phyloP scores from a whole-genome alignment of 53 echinoderm and acorn worm genomes.

The Paracentrotus lividus region DNA sequence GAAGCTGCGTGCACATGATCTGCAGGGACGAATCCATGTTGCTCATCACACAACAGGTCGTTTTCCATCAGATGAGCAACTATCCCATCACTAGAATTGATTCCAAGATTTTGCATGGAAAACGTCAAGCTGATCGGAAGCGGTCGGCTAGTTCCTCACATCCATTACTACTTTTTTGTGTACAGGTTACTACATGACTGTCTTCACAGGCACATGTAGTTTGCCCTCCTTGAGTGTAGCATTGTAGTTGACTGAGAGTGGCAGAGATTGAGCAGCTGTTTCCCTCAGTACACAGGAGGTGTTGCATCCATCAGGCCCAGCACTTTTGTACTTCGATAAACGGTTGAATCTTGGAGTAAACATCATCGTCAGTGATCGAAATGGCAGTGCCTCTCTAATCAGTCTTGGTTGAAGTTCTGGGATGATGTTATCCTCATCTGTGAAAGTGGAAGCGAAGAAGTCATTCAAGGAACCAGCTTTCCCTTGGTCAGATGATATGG shows the following conservation, averaged over 20 bases:
- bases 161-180: no score
- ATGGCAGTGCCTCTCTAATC: background rate
- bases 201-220: no score
- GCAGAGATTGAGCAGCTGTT: no score
- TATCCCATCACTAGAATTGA: conserved; percentile 40
- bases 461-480: background rate
- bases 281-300: no score
- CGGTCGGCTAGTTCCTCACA: conserved; percentile 56
- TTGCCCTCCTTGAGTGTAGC: no score
- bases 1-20: conserved; percentile 64
- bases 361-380: background rate
- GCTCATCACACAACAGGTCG: conserved; percentile 25
- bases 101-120: conserved; percentile 59
- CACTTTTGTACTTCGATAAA: conserved; percentile 19
- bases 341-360: background rate
- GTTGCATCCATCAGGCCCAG: conserved; percentile 6
- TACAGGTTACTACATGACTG: background rate
- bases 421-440: background rate
- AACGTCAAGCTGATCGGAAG: conserved; percentile 65
- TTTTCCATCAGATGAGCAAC: conserved; percentile 14
- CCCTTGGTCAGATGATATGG: background rate
- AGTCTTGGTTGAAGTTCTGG: conserved; percentile 26
- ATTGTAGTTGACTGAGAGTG: no score
- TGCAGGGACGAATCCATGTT: conserved; percentile 52
- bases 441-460: conserved; percentile 10